A percentile compares a stretch with the other conserved stretches of the same genome.
Evolutionary conservation across 2,797 vertebrate species (phyloP).

Genomic region (Salmo trutta): DNA sequence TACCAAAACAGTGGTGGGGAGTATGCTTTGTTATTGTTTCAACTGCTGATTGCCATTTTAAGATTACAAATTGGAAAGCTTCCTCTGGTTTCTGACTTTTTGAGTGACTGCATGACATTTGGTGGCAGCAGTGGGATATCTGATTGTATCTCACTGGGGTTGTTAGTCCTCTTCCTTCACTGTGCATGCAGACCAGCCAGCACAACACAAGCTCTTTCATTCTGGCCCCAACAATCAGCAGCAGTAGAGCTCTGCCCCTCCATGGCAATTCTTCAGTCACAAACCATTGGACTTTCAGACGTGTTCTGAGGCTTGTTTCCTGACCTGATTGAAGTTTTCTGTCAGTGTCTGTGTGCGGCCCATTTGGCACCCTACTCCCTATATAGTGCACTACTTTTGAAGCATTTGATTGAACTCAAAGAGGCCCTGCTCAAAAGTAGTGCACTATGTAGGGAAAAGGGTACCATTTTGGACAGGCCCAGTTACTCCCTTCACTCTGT

Average conservation of each 20-base stretch:
- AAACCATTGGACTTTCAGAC: constrained; percentile 56
- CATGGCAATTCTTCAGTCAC: constrained; percentile 51
- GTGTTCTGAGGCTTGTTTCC: constrained; percentile 58
- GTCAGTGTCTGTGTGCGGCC: not conserved
- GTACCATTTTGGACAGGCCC: not conserved
- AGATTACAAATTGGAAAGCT: not conserved
- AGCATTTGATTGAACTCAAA: too few species aligned
- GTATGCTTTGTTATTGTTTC: too few species aligned
- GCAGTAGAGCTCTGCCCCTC: not conserved
- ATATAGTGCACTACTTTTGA: not conserved
- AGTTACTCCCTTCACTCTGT: constrained; percentile 56
- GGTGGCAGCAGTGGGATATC: too few species aligned
- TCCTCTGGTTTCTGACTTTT: not conserved
- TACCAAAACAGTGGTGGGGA: too few species aligned
- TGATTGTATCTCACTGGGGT: not conserved
- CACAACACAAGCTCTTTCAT: too few species aligned
- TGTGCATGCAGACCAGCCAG: not conserved
- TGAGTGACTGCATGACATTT: not conserved
- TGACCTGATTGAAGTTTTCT: constrained; percentile 67
- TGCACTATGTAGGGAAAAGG: not conserved
- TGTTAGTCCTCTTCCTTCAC: not conserved
- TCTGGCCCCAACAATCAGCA: too few species aligned
- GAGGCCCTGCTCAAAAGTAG: not conserved
- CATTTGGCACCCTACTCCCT: not conserved
- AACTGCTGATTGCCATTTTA: too few species aligned